These are phyloP conservation scores for Caenorhabditis tropicalis DNA, from an alignment of 1,140 invertebrate genomes.

Conservation along the genomic window DNA sequence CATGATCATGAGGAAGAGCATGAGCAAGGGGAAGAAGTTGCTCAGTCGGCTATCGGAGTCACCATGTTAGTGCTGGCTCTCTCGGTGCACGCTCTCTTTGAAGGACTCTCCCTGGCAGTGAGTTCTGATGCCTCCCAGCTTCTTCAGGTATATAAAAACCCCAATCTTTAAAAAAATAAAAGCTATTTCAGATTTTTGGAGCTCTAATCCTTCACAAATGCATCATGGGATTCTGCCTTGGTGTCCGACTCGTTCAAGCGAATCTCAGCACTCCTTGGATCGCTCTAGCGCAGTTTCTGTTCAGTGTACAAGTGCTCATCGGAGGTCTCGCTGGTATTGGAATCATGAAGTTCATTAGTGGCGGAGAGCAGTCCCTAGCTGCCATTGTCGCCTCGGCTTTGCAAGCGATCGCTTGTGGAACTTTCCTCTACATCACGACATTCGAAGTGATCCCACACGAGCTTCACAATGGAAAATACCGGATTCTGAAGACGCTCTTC, in stretches of 20 bases:
- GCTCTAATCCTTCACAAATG: constrained; percentile 78
- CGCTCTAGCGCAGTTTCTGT: constrained; percentile 76
- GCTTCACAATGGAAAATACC: constrained; percentile 68
- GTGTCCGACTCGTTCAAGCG: constrained; percentile 78
- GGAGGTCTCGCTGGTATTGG: constrained; percentile 70
- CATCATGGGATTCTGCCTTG: constrained; percentile 77
- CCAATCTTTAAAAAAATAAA: background rate
- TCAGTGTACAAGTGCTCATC: constrained; percentile 77
- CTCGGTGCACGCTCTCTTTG: constrained; percentile 68
- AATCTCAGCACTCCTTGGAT: constrained; percentile 76
- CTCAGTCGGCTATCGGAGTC: constrained; percentile 52
- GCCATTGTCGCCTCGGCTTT: background rate
- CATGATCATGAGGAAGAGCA: constrained; percentile 47
- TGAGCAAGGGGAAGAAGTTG: constrained; percentile 33
- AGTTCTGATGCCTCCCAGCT: constrained; percentile 63
- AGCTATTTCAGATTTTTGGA: constrained; percentile 73
- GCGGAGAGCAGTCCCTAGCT: constrained; percentile 63
- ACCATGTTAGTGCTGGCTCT: constrained; percentile 65
- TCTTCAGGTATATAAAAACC: constrained; percentile 59
- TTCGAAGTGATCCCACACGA: constrained; percentile 83
- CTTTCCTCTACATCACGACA: constrained; percentile 88
- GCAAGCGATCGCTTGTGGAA: constrained; percentile 82
- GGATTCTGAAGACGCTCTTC: constrained; percentile 74
- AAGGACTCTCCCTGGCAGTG: constrained; percentile 70
- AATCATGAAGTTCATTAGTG: constrained; percentile 64